Base-by-base conservation (phyloP, 2,888 invertebrate species). In the Spatulosminthurus flaviceps region DNA sequence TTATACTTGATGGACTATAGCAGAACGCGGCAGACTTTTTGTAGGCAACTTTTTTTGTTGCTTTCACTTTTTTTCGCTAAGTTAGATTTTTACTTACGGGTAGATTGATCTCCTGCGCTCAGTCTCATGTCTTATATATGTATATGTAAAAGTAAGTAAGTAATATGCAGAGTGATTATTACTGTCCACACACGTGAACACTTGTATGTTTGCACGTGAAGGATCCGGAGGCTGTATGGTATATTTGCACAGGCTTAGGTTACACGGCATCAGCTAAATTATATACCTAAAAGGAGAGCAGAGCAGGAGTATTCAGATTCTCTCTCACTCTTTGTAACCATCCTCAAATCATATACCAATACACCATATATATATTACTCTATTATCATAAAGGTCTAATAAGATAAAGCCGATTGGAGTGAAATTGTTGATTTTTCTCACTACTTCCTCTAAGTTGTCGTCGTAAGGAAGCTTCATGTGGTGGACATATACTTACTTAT, bases 181-280 rank as follows among this genome's bases (percentile, higher is more conserved):
- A 19, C 51, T 51, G 51, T 51, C 51, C 51, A n/a, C 51, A 51
- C 51, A 51, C 51, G 51, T 64, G 64, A 64, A 64, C n/a, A 19
- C 5, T 22, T 22, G 22, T 22, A 1, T 22, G 64, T 2, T 26
- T 64, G 64, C 64, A 64, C 64, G 64, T 64, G 64, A 64, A 64
- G 64, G 64, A 64, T 22, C 9, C n/a, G 51, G 51, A 51, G n/a
- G 51, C 34, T 34, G 9, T 51, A 51, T 19, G n/a, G n/a, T 51
- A 2, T 51, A n/a, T 51, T 13, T 51, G 16, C 51, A 51, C 51
- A 51, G 51, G 51, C n/a, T 51, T 19, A 51, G 51, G 51, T 51
- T 51, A 19, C 51, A 51, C 16, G 51, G 51, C n/a, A 51, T 51
- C 51, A 51, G n/a, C 51, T n/a, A 51, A 51, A 51, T 51, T 51